phyloP scores from a whole-genome alignment of 2,797 vertebrate species.

The Novumbra hubbsi region DNA sequence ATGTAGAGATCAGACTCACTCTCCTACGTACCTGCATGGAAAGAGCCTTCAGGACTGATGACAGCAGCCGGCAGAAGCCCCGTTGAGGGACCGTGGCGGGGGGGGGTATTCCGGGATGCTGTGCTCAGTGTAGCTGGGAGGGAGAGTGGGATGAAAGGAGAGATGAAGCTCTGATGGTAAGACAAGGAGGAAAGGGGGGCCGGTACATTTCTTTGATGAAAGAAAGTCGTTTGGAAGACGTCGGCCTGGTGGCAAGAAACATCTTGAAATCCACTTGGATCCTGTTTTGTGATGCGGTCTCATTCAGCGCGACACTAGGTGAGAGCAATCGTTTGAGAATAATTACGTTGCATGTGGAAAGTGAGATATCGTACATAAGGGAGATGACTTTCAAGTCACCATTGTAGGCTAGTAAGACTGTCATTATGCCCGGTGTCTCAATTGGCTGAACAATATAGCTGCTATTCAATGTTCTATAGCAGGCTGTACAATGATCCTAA shows the following conservation, averaged over 20 bases:
- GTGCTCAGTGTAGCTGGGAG: constrained; percentile 28
- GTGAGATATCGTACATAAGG: neutral
- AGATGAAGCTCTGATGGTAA: constrained; percentile 19
- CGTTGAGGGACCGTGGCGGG: constrained; percentile 39
- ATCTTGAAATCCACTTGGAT: neutral
- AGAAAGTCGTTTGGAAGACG: neutral
- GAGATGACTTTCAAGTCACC: neutral
- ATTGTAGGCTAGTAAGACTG: too few relatives aligned
- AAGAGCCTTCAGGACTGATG: constrained; percentile 47
- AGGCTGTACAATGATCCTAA: too few relatives aligned
- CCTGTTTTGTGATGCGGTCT: neutral
- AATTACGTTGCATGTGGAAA: neutral
- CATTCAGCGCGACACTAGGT: neutral
- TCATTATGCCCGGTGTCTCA: too few relatives aligned
- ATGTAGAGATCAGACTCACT: constrained; percentile 52
- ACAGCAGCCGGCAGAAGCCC: constrained; percentile 48
- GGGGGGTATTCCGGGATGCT: constrained; percentile 27
- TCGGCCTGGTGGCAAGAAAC: neutral
- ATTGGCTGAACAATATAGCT: too few relatives aligned
- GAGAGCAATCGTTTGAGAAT: neutral
- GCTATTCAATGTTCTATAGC: too few relatives aligned
- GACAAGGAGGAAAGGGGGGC: neutral
- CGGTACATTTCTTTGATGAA: neutral
- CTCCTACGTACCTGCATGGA: constrained; percentile 36
- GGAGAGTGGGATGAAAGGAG: constrained; percentile 3